Evolutionary conservation across 2,113 vertebrate genomes (phyloP).

Genomic region (Macroglossus sobrinus): DNA sequence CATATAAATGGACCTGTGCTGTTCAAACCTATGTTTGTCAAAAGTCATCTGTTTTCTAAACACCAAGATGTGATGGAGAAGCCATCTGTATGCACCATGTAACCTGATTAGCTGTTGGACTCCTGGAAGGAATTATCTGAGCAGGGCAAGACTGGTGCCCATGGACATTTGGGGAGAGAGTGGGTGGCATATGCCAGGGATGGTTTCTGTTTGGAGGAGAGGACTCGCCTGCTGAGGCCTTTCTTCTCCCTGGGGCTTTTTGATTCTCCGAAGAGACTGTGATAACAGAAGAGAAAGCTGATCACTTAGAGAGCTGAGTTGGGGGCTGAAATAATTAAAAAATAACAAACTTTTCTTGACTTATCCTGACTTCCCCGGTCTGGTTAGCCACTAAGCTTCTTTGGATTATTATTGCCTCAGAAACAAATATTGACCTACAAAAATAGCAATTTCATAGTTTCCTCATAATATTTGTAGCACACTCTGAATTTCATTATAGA

Average conservation of each 20-base stretch:
- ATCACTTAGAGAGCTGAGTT: background rate
- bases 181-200: accelerated
- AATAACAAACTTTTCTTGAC: background rate
- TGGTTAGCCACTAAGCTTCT: background rate
- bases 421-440: background rate
- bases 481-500: background rate
- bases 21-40: background rate
- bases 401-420: background rate
- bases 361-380: background rate
- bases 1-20: background rate
- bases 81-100: background rate
- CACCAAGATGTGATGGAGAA: background rate
- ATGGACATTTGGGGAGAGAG: background rate
- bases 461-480: background rate
- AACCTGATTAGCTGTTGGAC: background rate
- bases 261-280: background rate
- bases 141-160: accelerated
- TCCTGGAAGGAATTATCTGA: background rate
- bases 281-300: background rate
- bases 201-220: background rate
- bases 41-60: background rate
- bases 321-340: background rate
- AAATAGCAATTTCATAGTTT: slow-evolving; percentile 3
- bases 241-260: background rate
- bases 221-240: background rate